Conservation (phyloP, 2,797 vertebrate species). For the Phoxinus dragarum region DNA sequence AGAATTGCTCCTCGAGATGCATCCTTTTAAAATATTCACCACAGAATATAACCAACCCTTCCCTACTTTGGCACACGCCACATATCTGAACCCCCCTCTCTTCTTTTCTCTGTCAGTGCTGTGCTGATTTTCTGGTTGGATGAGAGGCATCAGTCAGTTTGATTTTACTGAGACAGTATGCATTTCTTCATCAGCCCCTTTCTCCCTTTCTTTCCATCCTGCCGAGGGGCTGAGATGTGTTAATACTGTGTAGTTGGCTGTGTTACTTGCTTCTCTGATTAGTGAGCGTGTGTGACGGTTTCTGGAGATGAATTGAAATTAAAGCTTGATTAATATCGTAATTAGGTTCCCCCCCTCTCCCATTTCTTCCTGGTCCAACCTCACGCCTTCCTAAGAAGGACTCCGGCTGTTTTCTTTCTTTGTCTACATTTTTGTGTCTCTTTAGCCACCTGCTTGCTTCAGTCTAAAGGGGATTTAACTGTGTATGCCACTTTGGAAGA, state of each 20-base stretch:
- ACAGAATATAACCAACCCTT: constrained; percentile 21
- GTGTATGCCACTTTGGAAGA: constrained; percentile 20
- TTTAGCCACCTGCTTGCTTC: constrained; percentile 48
- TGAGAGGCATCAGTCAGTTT: constrained; percentile 68
- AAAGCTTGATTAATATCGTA: constrained; percentile 77
- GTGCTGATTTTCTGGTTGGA: constrained; percentile 66
- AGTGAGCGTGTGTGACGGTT: constrained; percentile 71
- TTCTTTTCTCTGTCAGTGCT: constrained; percentile 50
- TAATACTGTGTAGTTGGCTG: constrained; percentile 77
- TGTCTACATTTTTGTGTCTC: constrained; percentile 56
- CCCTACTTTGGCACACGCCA: constrained; percentile 35
- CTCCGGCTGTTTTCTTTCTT: constrained; percentile 62
- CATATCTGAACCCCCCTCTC: constrained; percentile 4
- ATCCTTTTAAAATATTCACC: constrained; percentile 40
- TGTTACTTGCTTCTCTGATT: constrained; percentile 76
- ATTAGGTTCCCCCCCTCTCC: constrained; percentile 68
- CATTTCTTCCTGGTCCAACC: constrained; percentile 57
- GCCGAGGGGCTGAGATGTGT: constrained; percentile 67
- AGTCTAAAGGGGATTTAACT: constrained; percentile 32
- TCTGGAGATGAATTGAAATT: constrained; percentile 77
- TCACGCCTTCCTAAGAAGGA: constrained; percentile 57
- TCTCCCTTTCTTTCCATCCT: constrained; percentile 48
- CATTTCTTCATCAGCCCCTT: constrained; percentile 65
- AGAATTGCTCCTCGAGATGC: background rate
- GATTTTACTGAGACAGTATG: constrained; percentile 68